Conservation (phyloP, 1,140 invertebrate species). For the Drosophila tsacasi region DNA sequence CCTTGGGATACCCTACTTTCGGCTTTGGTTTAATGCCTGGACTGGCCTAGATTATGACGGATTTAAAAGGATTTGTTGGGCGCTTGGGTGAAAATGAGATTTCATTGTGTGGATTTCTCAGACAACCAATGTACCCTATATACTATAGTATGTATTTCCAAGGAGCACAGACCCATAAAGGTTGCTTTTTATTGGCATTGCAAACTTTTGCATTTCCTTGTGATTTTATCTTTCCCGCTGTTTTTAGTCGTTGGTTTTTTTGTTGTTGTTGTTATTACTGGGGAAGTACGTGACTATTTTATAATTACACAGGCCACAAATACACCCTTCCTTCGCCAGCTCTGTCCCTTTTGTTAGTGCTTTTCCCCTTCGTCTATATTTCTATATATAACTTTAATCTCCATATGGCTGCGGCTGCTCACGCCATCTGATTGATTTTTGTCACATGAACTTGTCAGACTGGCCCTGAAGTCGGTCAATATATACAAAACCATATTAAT, state of each 20-base stretch:
- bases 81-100: constrained; percentile 8
- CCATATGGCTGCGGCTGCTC: constrained; percentile 62
- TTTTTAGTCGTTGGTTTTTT: constrained; percentile 41
- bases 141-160: background rate
- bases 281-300: constrained; percentile 72
- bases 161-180: constrained; percentile 25
- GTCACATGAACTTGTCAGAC: constrained; percentile 66
- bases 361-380: background rate
- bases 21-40: constrained; percentile 13
- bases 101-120: constrained; percentile 4
- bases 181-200: constrained; percentile 30
- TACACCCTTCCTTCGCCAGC: constrained; percentile 5
- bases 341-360: background rate
- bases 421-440: constrained; percentile 71
- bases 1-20: constrained; percentile 10
- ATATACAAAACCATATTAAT: constrained; percentile 32
- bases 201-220: constrained; percentile 26
- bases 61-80: constrained; percentile 10
- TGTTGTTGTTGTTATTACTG: constrained; percentile 15
- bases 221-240: constrained; percentile 39
- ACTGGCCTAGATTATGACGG: constrained; percentile 17
- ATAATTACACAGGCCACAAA: constrained; percentile 46
- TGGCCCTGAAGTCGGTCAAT: constrained; percentile 72
- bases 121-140: background rate
- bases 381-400: constrained; percentile 65